Conservation (phyloP, 2,797 vertebrate species). For the Ceryle rudis region DNA sequence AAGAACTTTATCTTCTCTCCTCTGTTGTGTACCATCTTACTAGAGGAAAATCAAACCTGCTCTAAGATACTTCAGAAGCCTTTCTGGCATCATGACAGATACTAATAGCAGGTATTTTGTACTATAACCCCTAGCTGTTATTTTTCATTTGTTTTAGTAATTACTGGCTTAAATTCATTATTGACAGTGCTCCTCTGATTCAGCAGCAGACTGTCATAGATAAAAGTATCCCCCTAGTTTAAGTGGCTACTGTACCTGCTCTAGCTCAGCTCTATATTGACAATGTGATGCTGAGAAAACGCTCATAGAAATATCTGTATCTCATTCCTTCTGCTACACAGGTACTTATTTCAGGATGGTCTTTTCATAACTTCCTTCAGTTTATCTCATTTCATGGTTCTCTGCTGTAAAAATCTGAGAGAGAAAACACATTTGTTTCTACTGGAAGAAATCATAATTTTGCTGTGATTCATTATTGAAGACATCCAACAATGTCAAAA, state of each 20-base stretch:
- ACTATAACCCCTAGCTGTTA: neutral
- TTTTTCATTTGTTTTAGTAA: neutral
- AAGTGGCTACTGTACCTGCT: neutral
- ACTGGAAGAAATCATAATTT: neutral
- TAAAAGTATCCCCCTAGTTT: neutral
- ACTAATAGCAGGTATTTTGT: neutral
- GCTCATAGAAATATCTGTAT: neutral
- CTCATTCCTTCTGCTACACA: neutral
- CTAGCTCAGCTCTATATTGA: neutral
- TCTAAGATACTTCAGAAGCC: neutral
- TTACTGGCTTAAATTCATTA: neutral
- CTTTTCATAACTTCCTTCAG: neutral
- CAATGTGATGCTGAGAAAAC: neutral
- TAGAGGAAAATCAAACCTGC: neutral
- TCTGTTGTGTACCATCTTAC: neutral
- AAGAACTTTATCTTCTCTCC: neutral
- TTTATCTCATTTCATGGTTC: neutral
- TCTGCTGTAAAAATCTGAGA: neutral
- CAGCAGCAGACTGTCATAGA: neutral
- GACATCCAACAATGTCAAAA: neutral
- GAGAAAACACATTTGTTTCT: neutral
- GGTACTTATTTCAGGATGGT: neutral
- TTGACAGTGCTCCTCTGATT: neutral
- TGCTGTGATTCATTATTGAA: neutral
- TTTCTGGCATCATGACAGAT: neutral